phyloP scores from a whole-genome alignment of 2,888 invertebrate genomes.

The Coenonympha glycerion region DNA sequence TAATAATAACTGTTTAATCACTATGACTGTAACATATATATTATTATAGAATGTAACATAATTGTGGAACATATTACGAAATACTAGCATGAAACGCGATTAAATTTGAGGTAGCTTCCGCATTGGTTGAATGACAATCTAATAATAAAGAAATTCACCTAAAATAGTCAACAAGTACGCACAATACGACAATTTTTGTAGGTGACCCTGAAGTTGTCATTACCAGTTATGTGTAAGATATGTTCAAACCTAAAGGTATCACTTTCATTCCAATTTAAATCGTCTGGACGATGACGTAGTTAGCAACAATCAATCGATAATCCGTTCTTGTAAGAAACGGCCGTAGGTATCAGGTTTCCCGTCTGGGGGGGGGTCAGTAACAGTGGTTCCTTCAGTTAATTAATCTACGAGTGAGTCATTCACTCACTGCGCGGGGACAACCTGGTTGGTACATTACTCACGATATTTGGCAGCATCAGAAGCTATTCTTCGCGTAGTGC shows the following conservation, averaged over 20 bases:
- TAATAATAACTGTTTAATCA: no score
- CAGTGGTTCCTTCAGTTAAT: constrained; percentile 12
- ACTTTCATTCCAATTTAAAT: constrained; percentile 12
- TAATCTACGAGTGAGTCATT: constrained; percentile 17
- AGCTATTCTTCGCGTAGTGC: constrained; percentile 33
- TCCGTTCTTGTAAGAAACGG: constrained; percentile 17
- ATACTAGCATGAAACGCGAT: no score
- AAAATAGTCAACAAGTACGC: no score
- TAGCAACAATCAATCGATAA: constrained; percentile 24
- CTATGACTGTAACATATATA: no score
- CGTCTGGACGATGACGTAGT: constrained; percentile 22
- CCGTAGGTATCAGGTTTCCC: constrained; percentile 19
- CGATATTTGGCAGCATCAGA: constrained; percentile 32
- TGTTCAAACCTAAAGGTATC: neutral
- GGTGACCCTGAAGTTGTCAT: neutral
- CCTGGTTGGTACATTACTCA: constrained; percentile 29
- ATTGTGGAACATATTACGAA: no score
- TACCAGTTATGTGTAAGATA: neutral
- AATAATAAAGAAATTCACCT: no score
- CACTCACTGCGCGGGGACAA: constrained; percentile 6
- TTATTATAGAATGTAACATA: no score
- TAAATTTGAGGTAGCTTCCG: no score
- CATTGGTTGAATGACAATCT: no score
- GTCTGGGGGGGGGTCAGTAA: constrained; percentile 24
- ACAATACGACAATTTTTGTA: neutral